These are phyloP conservation scores for Conus canariensis DNA, from an alignment of 2,888 invertebrate species.

Conservation along the genomic window DNA sequence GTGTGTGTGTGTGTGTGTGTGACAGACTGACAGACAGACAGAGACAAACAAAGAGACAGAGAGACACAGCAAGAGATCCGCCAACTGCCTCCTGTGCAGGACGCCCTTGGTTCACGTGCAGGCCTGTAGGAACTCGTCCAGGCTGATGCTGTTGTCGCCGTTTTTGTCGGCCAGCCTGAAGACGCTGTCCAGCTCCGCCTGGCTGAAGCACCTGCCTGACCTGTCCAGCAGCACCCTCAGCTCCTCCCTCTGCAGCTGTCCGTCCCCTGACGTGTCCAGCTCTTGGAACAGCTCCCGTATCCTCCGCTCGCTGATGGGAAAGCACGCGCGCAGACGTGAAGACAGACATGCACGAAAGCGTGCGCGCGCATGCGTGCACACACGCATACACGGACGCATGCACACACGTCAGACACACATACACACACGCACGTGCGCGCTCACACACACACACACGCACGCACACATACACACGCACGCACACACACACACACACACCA, in stretches of 20 bases:
- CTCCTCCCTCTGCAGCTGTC: conserved; percentile 44
- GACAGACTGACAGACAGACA: no score
- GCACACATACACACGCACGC: not conserved
- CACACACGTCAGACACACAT: not conserved
- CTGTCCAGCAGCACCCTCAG: conserved; percentile 39
- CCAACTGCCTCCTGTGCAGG: no score
- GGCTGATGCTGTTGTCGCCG: conserved; percentile 25
- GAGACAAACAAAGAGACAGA: not conserved
- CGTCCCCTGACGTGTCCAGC: conserved; percentile 44
- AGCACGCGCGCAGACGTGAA: not conserved
- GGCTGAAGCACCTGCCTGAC: conserved; percentile 41
- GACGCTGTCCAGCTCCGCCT: conserved; percentile 40
- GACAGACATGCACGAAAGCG: not conserved
- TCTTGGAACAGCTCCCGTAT: conserved; percentile 41
- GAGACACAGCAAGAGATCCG: not conserved
- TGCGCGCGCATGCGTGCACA: not conserved
- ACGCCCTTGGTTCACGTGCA: not conserved
- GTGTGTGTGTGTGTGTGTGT: no score
- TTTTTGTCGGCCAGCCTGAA: conserved; percentile 13
- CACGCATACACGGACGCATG: not conserved
- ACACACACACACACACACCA: not conserved
- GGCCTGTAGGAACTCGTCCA: conserved; percentile 21
- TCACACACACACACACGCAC: not conserved
- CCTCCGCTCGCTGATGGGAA: conserved; percentile 32
- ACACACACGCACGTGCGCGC: no score